phyloP scores from a whole-genome alignment of 2,113 vertebrate species.

The Philantomba maxwellii region DNA sequence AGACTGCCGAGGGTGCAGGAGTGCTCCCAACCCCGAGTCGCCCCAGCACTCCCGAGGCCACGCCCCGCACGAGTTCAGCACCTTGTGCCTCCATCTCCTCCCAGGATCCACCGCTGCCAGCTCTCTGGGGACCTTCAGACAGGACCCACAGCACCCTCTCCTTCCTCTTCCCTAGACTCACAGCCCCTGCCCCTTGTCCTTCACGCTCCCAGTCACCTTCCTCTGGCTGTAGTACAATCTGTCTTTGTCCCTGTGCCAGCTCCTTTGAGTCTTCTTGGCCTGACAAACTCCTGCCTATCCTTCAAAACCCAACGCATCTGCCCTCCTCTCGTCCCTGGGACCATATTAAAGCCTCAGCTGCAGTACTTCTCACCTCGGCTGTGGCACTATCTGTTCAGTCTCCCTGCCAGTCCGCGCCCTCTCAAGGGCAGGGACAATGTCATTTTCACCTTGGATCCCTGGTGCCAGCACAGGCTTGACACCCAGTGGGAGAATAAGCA shows the following conservation, averaged over 20 bases:
- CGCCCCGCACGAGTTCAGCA: not conserved
- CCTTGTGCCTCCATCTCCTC: not conserved
- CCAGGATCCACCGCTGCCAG: not conserved
- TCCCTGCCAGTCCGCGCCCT: not conserved
- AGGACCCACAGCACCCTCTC: not conserved
- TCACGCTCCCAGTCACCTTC: not conserved
- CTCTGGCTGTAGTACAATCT: not conserved
- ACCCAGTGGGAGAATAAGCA: not conserved
- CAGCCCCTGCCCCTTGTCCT: not conserved
- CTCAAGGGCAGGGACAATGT: not conserved
- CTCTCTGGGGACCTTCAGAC: not conserved
- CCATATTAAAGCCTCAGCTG: not conserved
- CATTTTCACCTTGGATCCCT: not conserved
- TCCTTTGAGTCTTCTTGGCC: not conserved
- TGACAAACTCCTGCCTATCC: not conserved
- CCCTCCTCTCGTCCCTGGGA: not conserved
- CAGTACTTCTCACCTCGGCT: not conserved
- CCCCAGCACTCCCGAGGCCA: not conserved
- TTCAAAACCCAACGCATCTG: not conserved
- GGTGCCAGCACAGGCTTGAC: not conserved
- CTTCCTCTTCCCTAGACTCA: not conserved
- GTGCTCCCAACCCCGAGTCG: rapidly evolving
- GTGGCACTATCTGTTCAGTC: not conserved
- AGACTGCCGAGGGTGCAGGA: not conserved
- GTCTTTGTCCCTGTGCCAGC: not conserved